Evolutionary conservation across 2,113 vertebrate genomes (phyloP).

Genomic region (Silurus asotus): DNA sequence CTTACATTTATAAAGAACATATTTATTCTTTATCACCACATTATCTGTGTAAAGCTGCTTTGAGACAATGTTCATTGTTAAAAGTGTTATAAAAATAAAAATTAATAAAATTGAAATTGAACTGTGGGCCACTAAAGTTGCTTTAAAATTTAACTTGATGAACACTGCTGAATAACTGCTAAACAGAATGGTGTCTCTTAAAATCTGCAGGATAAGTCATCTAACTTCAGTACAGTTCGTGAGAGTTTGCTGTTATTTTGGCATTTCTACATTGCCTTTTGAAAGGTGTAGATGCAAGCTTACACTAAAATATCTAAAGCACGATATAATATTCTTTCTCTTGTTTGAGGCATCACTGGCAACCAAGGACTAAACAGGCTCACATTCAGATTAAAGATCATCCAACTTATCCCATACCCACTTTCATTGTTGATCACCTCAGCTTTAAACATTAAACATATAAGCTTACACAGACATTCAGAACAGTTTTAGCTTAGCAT

Average conservation of each 20-base stretch:
- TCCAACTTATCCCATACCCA: background rate
- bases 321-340: background rate
- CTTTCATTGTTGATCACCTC: constrained; percentile 25
- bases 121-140: background rate
- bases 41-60: too few species aligned
- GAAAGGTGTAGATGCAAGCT: background rate
- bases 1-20: too few species aligned
- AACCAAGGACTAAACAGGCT: constrained; percentile 14
- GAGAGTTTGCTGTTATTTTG: background rate
- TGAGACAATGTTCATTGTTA: too few species aligned
- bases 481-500: background rate
- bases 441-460: background rate
- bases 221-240: background rate
- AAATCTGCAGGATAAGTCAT: background rate
- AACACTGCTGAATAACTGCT: background rate
- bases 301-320: background rate
- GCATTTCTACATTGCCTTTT: background rate
- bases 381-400: background rate
- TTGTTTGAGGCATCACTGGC: constrained; percentile 12
- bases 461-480: background rate
- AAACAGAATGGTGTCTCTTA: constrained; percentile 5
- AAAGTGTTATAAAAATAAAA: too few species aligned
- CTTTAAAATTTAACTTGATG: background rate
- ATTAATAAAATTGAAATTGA: too few species aligned
- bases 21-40: too few species aligned